Conservation (phyloP, 2,113 vertebrate species). For the Toxotes jaculatrix region DNA sequence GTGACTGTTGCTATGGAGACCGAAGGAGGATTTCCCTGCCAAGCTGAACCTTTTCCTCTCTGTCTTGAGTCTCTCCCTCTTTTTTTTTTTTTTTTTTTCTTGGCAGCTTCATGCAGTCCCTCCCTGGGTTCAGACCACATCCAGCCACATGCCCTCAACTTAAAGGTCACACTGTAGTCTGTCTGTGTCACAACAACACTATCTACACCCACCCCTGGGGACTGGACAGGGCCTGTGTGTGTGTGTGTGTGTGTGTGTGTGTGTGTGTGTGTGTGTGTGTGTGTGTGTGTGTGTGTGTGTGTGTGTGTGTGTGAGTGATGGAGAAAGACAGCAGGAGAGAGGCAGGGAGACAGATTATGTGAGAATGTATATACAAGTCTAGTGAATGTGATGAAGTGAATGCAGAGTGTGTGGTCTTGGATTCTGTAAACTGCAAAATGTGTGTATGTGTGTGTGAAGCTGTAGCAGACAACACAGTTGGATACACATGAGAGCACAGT, state of each 20-base stretch:
- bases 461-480: constrained; percentile 63
- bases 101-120: constrained; percentile 44
- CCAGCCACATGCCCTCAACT: constrained; percentile 7
- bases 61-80: constrained; percentile 16
- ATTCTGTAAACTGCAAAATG: neutral
- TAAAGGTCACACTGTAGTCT: constrained; percentile 58
- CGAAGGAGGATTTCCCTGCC: constrained; percentile 65
- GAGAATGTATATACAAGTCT: constrained; percentile 32
- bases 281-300: neutral
- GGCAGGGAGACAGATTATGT: constrained; percentile 12
- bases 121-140: constrained; percentile 32
- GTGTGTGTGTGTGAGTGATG: constrained; percentile 12
- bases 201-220: constrained; percentile 7
- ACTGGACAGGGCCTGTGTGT: neutral
- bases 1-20: constrained; percentile 75
- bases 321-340: constrained; percentile 19
- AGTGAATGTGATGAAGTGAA: constrained; percentile 30
- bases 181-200: constrained; percentile 55
- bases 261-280: constrained; percentile 19
- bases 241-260: constrained; percentile 9
- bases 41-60: constrained; percentile 30
- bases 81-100: constrained; percentile 16
- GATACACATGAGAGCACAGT: constrained; percentile 63
- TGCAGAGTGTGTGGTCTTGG: constrained; percentile 24
- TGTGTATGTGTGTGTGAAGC: constrained; percentile 16